Percentiles rank a stretch among this genome's conserved stretches.
Conservation (phyloP, 2,888 invertebrate genomes). For the Hirtodrosophila duncani region DNA sequence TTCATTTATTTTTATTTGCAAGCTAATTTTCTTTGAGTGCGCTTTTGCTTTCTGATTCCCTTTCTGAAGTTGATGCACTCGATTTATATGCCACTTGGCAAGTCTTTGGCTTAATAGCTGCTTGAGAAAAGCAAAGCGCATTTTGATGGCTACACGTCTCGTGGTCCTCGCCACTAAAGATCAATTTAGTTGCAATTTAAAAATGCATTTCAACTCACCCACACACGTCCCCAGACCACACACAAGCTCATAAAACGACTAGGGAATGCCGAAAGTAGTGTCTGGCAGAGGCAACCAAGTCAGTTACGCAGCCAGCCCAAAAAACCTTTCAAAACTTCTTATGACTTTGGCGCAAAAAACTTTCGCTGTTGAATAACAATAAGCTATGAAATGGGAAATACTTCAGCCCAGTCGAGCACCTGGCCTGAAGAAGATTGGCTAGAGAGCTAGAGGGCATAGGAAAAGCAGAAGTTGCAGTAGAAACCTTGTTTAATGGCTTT, state of each 20-base stretch:
- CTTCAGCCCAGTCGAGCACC: conserved; percentile 17
- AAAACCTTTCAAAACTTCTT: conserved; percentile 62
- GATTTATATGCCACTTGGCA: conserved; percentile 56
- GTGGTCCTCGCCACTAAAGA: conserved; percentile 50
- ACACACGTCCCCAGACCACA: conserved; percentile 16
- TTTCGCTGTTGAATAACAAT: conserved; percentile 62
- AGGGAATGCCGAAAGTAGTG: conserved; percentile 28
- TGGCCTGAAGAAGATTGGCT: conserved; percentile 2
- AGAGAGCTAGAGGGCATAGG: neutral
- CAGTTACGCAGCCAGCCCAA: conserved; percentile 24
- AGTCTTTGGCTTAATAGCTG: conserved; percentile 42
- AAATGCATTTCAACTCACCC: conserved; percentile 54
- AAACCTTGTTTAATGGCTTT: conserved; percentile 47
- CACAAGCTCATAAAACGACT: conserved; percentile 46
- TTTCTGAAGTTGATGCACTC: conserved; percentile 27
- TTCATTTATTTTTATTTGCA: neutral
- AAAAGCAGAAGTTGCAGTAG: conserved; percentile 12
- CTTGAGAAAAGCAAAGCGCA: conserved; percentile 41
- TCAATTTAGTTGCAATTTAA: conserved; percentile 62
- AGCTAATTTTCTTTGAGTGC: neutral
- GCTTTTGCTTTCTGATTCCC: neutral
- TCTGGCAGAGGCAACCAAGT: conserved; percentile 10
- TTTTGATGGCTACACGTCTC: conserved; percentile 56
- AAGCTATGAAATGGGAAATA: conserved; percentile 51
- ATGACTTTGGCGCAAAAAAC: conserved; percentile 52